Percentiles rank a stretch among this genome's conserved stretches.
Conservation (phyloP, 2,888 invertebrate species). For the Azorinus chamasolen region DNA sequence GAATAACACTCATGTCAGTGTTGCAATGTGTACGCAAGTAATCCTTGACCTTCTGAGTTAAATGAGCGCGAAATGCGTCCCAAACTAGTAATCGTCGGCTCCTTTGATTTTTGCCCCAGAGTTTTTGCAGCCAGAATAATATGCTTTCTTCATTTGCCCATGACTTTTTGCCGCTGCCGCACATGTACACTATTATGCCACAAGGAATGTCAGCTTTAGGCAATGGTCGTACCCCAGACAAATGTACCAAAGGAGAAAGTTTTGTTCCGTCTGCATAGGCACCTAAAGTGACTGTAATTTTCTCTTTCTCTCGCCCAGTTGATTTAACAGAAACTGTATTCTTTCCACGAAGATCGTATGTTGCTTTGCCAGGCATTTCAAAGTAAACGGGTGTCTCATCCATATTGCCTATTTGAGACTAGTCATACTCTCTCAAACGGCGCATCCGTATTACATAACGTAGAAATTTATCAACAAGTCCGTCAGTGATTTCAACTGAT, state of each 20-base stretch:
- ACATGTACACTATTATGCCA: slow-evolving; percentile 19
- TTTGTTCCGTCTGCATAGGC: slow-evolving; percentile 25
- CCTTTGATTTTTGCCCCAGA: slow-evolving; percentile 10
- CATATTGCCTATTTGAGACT: slow-evolving; percentile 14
- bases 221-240: slow-evolving; percentile 17
- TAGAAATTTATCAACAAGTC: slow-evolving; percentile 16
- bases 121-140: slow-evolving; percentile 25
- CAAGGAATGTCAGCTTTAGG: slow-evolving; percentile 9
- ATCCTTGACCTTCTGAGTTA: slow-evolving; percentile 19
- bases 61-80: slow-evolving; percentile 24
- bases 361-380: slow-evolving; percentile 41
- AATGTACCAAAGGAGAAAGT: slow-evolving; percentile 22
- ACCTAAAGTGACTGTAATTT: slow-evolving; percentile 27
- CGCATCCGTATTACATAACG: slow-evolving; percentile 20
- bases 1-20: slow-evolving; percentile 27
- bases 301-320: slow-evolving; percentile 38
- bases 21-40: too few relatives aligned
- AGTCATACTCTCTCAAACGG: neutral
- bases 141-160: slow-evolving; percentile 32
- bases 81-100: too few relatives aligned
- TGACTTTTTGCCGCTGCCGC: slow-evolving; percentile 23
- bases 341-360: slow-evolving; percentile 15
- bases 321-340: slow-evolving; percentile 25
- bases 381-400: slow-evolving; percentile 23
- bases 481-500: slow-evolving; percentile 25